These are phyloP conservation scores for Stenurella melanura DNA, from an alignment of 2,888 invertebrate genomes.

Conservation along the genomic window DNA sequence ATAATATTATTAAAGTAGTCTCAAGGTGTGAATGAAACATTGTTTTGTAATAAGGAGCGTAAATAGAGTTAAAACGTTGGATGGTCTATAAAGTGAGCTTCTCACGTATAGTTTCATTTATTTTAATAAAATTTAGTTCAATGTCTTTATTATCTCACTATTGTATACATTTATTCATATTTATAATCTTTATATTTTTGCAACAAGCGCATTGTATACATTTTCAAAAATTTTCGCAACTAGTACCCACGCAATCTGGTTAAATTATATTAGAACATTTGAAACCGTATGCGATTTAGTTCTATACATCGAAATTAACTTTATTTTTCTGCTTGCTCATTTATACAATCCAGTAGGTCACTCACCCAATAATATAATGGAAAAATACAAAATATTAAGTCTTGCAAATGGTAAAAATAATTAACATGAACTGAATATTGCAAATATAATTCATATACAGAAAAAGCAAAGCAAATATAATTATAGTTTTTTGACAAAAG, in stretches of 20 bases:
- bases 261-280: not conserved
- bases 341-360: too few species aligned
- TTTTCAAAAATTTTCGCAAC: not conserved
- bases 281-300: too few species aligned
- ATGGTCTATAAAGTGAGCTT: constrained; percentile 1
- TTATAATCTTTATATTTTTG: not conserved
- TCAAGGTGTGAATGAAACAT: constrained; percentile 10
- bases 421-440: too few species aligned
- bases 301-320: too few species aligned
- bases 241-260: not conserved
- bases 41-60: not conserved
- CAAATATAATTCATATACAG: too few species aligned
- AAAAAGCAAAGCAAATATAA: too few species aligned
- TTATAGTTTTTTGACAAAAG: too few species aligned
- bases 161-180: not conserved
- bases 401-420: too few species aligned
- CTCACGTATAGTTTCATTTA: constrained; percentile 19
- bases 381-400: too few species aligned
- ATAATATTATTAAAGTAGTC: not conserved
- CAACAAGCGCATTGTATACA: not conserved
- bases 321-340: too few species aligned
- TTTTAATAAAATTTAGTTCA: constrained; percentile 37
- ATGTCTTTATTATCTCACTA: constrained; percentile 35
- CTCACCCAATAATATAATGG: too few species aligned
- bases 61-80: not conserved